These are phyloP conservation scores for Notechis scutatus DNA, from an alignment of 2,113 vertebrate genomes.

Conservation along the genomic window DNA sequence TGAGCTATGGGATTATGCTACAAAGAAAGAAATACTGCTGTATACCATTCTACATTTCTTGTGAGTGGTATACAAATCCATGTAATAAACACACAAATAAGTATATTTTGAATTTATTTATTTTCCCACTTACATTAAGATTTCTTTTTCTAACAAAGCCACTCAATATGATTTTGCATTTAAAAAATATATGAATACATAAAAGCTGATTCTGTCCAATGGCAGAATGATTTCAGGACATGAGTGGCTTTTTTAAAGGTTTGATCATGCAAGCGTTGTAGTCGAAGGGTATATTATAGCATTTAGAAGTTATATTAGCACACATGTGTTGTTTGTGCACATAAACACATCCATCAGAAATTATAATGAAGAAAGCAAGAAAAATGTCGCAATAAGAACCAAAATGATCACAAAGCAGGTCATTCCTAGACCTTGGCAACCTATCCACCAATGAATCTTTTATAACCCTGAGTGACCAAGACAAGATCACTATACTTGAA, in stretches of 20 bases:
- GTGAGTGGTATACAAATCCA: neutral
- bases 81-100: neutral
- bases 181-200: neutral
- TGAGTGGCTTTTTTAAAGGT: neutral
- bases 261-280: neutral
- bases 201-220: neutral
- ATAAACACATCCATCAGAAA: neutral
- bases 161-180: neutral
- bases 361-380: neutral
- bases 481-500: neutral
- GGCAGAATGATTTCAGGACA: neutral
- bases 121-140: neutral
- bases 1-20: neutral
- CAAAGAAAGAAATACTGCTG: neutral
- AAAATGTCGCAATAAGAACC: neutral
- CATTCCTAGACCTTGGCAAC: neutral
- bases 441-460: neutral
- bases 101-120: neutral
- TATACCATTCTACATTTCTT: neutral
- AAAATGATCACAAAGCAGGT: neutral
- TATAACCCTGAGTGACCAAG: neutral
- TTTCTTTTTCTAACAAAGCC: neutral
- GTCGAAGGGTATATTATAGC: neutral
- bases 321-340: neutral
- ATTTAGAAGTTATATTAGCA: neutral